Base-by-base conservation (phyloP, 2,113 vertebrate genomes). In the Anthoscopus minutus region DNA sequence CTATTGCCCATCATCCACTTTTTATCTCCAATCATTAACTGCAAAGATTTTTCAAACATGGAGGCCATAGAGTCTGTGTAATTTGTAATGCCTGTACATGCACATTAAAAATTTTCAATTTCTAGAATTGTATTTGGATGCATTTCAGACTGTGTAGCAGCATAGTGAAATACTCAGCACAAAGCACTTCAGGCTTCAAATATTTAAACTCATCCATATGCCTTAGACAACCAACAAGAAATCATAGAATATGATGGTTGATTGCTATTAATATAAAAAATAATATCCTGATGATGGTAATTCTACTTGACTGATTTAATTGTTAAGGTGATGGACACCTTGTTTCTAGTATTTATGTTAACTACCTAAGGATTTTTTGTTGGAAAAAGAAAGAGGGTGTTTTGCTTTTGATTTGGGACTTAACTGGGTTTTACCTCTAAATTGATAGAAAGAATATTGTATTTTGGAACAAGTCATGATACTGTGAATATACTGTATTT, bases 301-400 rank as follows among this genome's bases (percentile, higher is more conserved):
- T 92, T 81, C 67, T 72, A 11, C 37, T 53, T 73, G 12, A 14
- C 74, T 91, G 25, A 87, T 25, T 20, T 64, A 51, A 51, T 79
- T 87, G 17, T 79, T 80, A 44, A 66, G 15, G 3, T 69, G 31
- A 86, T 64, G 35, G 24, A 56, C 12, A 42, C 14, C 17, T 81
- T 87, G 22, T 80, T 92, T 76, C 56, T 67, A 62, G 33, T 45
- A 18, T 33, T 76, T 86, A 15, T 81, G 27, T 66, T 87, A 72
- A 44, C 56, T 13, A 56, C 7, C 3, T 42, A 31, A 35, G 14
- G 66, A 37, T 21, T 65, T 79, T 92, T 82, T 33, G 38, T 51
- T 82, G 30, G 15, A 13, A 61, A 73, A 80, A 51, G 47, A 67
- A 66, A 24, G 6, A 7, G 3, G 1, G 0, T 1, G 11, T 58